Conservation (phyloP, 2,113 vertebrate species). For the Hassar affinis region DNA sequence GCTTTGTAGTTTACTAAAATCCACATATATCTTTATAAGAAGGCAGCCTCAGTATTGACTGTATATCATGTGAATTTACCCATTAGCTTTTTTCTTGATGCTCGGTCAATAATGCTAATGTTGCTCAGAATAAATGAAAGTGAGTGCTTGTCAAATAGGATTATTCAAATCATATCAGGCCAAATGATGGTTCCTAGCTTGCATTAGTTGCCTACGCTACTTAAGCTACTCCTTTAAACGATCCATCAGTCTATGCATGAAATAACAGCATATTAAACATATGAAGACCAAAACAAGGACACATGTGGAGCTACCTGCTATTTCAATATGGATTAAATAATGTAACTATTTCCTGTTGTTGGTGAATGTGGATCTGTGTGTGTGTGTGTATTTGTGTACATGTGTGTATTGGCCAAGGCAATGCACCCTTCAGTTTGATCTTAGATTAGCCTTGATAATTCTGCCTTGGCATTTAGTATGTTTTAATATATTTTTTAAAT, state of each 20-base stretch:
- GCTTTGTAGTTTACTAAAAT: background rate
- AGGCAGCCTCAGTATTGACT: no score
- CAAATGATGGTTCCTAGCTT: background rate
- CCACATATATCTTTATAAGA: background rate
- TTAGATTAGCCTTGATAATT: background rate
- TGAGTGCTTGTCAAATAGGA: background rate
- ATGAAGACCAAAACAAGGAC: no score
- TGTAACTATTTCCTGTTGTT: background rate
- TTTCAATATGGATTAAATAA: background rate
- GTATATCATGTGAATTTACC: background rate
- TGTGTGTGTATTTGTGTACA: background rate
- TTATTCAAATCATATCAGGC: background rate
- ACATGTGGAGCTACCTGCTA: background rate
- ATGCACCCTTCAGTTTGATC: background rate
- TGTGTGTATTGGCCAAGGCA: background rate
- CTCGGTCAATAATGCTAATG: background rate
- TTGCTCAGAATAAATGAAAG: slow-evolving; percentile 3
- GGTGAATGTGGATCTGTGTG: background rate
- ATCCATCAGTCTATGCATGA: background rate
- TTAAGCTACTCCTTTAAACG: background rate
- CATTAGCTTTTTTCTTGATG: background rate
- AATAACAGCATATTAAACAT: background rate
- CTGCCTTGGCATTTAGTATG: background rate
- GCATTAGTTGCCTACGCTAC: background rate
- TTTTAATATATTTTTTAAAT: background rate